phyloP scores from a whole-genome alignment of 2,113 vertebrate genomes.

The Dicrurus megarhynchus region DNA sequence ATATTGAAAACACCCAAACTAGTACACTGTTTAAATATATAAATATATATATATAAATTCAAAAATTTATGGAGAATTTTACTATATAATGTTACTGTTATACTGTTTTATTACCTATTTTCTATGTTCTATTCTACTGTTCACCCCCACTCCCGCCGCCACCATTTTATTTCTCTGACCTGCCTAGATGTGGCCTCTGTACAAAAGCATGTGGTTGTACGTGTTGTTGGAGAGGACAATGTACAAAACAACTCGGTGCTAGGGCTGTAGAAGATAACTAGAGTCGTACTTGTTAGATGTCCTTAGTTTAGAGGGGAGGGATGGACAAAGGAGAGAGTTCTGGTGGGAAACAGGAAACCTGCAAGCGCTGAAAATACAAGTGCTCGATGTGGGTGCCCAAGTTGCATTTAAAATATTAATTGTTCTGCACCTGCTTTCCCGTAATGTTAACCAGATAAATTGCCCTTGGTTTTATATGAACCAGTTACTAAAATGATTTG shows the following conservation, averaged over 20 bases:
- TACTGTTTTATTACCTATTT: conserved; percentile 79
- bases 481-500: neutral
- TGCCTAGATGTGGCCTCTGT: conserved; percentile 67
- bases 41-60: conserved; percentile 51
- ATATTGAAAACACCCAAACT: conserved; percentile 69
- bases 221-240: conserved; percentile 54
- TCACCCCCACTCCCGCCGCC: neutral
- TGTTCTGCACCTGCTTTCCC: conserved; percentile 22
- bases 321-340: conserved; percentile 11
- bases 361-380: conserved; percentile 1
- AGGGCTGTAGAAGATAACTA: conserved; percentile 54
- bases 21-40: conserved; percentile 67
- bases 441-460: neutral
- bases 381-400: neutral
- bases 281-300: conserved; percentile 4
- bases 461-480: neutral
- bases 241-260: conserved; percentile 67
- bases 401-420: neutral
- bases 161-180: conserved; percentile 45
- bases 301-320: neutral
- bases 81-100: conserved; percentile 76
- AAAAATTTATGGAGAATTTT: conserved; percentile 77
- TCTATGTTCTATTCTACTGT: conserved; percentile 71
- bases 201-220: conserved; percentile 63
- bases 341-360: conserved; percentile 6